Base-by-base conservation (phyloP, 2,888 invertebrate species). In the Pyralis farinalis region DNA sequence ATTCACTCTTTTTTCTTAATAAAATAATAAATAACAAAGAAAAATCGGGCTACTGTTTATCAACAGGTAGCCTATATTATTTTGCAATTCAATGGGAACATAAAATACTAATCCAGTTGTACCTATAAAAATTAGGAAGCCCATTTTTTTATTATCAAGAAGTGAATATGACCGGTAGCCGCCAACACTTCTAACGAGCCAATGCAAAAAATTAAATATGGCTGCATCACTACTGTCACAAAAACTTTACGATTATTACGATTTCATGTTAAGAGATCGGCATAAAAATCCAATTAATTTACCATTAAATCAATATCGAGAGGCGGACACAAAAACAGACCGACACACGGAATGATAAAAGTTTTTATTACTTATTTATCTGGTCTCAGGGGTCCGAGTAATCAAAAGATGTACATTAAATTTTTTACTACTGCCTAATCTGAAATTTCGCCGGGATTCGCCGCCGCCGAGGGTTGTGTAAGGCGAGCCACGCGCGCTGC, bases 381-480 rank as follows among this genome's bases (percentile, higher is more conserved):
- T 63, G 43, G 35, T 53, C 44, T 40, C 36, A 45, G 37, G 30
- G 25, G 46, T 55, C 51, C 47, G 53, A 43, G 42, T 55, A 67
- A 71, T 76, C 72, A 69, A 72, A 68, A 55, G 51, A 48, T 53
- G 57, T 57, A 66, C 68, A 71, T 80, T 64, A 81, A 79, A 68
- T 25, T 49, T 62, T 82, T 86, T 77, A 86, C 67, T 74, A 67
- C 76, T 53, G 55, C 59, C 75, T 80, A 81, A 87, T 86, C 84
- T 83, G 25, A 72, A 79, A 75, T 80, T 86, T 87, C 59, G 86
- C 86, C 65, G 64, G 73, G 71, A 80, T 85, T 85, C 71, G 83
- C 83, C 58, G 61, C 58, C 44, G 49, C 46, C 49, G 44, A 42
- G 42, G 62, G 58, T 42, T 49, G 42, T 46, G 25, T 64, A 63